Base-by-base conservation (phyloP, 2,888 invertebrate genomes). In the Fragum fragum region DNA sequence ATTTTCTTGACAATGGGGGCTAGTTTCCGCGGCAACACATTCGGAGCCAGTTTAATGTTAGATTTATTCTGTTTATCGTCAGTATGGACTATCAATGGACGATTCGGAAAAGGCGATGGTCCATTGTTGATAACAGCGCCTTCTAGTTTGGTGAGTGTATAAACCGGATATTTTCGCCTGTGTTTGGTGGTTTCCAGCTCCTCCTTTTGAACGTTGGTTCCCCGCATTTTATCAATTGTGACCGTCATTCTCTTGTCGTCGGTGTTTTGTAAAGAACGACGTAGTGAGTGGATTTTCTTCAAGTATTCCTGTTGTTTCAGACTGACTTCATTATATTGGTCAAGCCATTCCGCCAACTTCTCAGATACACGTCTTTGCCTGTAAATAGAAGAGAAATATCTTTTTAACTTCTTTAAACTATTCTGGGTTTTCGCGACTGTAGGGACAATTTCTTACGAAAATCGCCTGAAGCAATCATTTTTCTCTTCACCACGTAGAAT, bases 261-360 rank as follows among this genome's bases (percentile, higher is more conserved):
- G 23, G 81, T 81, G 66, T 83, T 78, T 69, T 84, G 81, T 1
- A 91, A 76, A 9, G 83, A 79, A 5, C 85, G 84, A 1, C 90
- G 73, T 23, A 90, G 82, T 5, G 87, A 85, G n/a, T 87, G 84
- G 16, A 90, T 83, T 61, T 87, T 85, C 29, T 83, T 73, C 68
- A 91, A 81, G 76, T 90, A 90, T 32, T 85, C 82, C 39, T 90
- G 87, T 68, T 91, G 90, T 18, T 83, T 79, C 32, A 82, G 81
- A 42, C 87, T 87, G n/a, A 88, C 88, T 53, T 73, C 76, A 32
- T 89, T 88, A 77, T 91, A 91, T 66, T 88, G 85, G 74, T 85
- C 87, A 28, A 90, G 72, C 90, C 90, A 90, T 69, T 87, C 90
- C 0, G 88, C 83, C 57, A 86, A 79, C 71, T 75, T 81, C 74